A percentile compares a stretch with the other conserved stretches of the same genome.
Evolutionary conservation across 2,797 vertebrate species (phyloP).

Genomic region (Fistularia tabacaria): DNA sequence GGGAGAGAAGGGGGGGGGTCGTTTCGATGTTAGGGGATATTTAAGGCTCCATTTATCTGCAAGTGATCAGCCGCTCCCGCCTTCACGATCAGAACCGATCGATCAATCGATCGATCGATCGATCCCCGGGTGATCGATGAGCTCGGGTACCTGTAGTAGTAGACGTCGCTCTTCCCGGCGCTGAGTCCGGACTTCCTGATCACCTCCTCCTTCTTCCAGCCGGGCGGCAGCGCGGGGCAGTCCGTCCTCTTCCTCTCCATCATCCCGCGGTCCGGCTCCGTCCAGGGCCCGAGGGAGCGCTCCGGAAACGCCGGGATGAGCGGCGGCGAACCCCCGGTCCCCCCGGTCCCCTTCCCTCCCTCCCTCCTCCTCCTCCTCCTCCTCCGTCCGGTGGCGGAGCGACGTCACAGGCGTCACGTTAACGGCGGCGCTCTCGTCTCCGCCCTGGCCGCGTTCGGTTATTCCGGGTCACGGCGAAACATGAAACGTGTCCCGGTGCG

Average conservation of each 20-base stretch:
- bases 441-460: constrained; percentile 15
- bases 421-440: constrained; percentile 24
- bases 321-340: too few species aligned
- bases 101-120: background rate
- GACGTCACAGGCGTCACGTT: constrained; percentile 52
- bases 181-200: constrained; percentile 96
- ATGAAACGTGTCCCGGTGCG: constrained; percentile 9
- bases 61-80: too few species aligned
- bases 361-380: too few species aligned
- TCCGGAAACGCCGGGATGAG: too few species aligned
- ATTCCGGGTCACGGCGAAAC: constrained; percentile 1
- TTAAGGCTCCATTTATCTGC: too few species aligned
- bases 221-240: constrained; percentile 88
- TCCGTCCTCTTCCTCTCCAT: constrained; percentile 90
- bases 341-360: too few species aligned
- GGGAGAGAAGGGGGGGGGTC: too few species aligned
- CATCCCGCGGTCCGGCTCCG: constrained; percentile 10
- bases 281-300: background rate
- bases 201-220: constrained; percentile 97
- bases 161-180: constrained; percentile 73
- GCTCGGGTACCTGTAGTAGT: constrained; percentile 65
- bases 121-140: constrained; percentile 17
- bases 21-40: too few species aligned
- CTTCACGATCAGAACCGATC: too few species aligned
- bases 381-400: constrained; percentile 11